phyloP scores from a whole-genome alignment of 2,888 invertebrate genomes.

The Heliconius cydno region DNA sequence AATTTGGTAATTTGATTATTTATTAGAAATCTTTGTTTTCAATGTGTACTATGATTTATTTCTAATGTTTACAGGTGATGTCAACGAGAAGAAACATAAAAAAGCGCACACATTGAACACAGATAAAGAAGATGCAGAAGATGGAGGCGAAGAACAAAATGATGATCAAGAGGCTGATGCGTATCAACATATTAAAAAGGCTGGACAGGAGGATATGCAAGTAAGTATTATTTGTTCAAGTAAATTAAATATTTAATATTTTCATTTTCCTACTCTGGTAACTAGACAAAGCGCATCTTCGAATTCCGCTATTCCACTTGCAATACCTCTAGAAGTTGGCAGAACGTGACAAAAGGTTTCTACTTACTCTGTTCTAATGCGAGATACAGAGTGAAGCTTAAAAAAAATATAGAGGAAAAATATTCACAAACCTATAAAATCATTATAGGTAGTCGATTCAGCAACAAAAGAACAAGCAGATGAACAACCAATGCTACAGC shows the following conservation, averaged over 20 bases:
- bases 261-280: no score
- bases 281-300: no score
- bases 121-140: conserved; percentile 73
- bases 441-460: conserved; percentile 84
- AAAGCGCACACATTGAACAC: conserved; percentile 84
- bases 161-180: conserved; percentile 84
- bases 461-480: conserved; percentile 93
- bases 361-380: no score
- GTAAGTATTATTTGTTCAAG: conserved; percentile 58
- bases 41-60: background rate
- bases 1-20: no score
- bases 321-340: no score
- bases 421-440: background rate
- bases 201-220: conserved; percentile 88
- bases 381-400: no score
- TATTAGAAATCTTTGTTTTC: no score
- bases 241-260: no score
- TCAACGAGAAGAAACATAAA: conserved; percentile 85
- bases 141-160: conserved; percentile 75
- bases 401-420: no score
- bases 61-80: conserved; percentile 75
- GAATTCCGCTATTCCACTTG: no score
- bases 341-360: no score
- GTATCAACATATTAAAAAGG: conserved; percentile 93
- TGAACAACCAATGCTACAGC: conserved; percentile 84